Percentiles rank a stretch among this genome's conserved stretches.
These are phyloP conservation scores for Nothobranchius kuhntae DNA, from an alignment of 2,113 vertebrate genomes.

Conservation along the genomic window DNA sequence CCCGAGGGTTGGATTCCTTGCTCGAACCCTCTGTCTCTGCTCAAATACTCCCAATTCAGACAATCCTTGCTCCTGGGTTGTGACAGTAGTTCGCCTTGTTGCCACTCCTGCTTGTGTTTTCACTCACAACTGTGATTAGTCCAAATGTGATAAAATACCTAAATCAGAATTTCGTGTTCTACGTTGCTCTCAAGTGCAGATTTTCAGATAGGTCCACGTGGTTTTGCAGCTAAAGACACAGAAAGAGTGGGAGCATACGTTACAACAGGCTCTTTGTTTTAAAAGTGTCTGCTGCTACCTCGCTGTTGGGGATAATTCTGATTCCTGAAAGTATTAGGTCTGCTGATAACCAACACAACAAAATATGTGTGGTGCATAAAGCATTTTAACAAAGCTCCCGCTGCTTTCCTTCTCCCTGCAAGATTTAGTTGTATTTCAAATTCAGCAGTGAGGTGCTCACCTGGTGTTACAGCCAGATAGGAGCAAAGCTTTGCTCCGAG, in stretches of 20 bases:
- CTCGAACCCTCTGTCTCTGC: too few species aligned
- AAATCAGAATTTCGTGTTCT: too few species aligned
- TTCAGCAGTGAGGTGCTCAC: constrained; percentile 62
- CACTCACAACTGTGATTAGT: too few species aligned
- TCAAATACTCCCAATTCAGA: too few species aligned
- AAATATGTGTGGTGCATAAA: constrained; percentile 2
- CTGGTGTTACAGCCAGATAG: constrained; percentile 67
- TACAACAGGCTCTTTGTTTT: constrained; percentile 52
- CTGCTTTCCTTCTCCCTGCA: constrained; percentile 11
- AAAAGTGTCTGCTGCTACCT: not conserved
- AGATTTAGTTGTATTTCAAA: constrained; percentile 48
- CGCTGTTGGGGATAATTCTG: constrained; percentile 23
- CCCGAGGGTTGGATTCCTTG: too few species aligned
- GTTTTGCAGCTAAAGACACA: constrained; percentile 7
- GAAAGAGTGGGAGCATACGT: not conserved
- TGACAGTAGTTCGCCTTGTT: not conserved
- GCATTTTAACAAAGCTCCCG: constrained; percentile 19
- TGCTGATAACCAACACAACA: constrained; percentile 7
- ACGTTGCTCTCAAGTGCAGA: too few species aligned
- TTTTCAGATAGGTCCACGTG: not conserved
- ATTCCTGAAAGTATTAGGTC: constrained; percentile 32
- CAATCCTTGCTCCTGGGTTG: too few species aligned
- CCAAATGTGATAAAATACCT: too few species aligned
- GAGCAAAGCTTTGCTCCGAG: constrained; percentile 62
- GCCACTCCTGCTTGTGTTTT: too few species aligned